A percentile compares a stretch with the other conserved stretches of the same genome.
Conservation (phyloP, 1,140 invertebrate genomes). For the Adelges cooleyi region DNA sequence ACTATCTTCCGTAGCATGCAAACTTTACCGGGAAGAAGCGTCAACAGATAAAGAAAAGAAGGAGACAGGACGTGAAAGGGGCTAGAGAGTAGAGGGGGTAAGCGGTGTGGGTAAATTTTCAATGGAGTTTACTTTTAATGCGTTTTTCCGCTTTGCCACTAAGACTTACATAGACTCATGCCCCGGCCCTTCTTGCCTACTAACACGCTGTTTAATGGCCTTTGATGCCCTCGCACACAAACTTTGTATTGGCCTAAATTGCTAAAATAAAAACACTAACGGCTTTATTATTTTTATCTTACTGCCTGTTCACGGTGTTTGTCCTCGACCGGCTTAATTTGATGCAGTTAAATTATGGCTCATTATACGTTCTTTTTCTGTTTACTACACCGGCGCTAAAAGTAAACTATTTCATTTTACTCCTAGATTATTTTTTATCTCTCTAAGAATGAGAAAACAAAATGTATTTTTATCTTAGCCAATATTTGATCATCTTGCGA, state of each 20-base stretch:
- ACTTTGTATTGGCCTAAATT: constrained; percentile 5
- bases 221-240: constrained; percentile 8
- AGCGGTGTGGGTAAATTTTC: constrained; percentile 13
- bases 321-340: constrained; percentile 12
- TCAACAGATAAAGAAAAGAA: not conserved
- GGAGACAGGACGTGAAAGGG: not conserved
- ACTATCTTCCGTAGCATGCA: not conserved
- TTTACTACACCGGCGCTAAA: not conserved
- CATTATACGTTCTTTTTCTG: constrained; percentile 5
- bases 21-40: not conserved
- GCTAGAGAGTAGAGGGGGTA: no score
- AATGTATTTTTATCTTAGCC: not conserved
- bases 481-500: no score
- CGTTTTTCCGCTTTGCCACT: not conserved
- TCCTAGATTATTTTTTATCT: not conserved
- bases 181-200: not conserved
- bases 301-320: constrained; percentile 1
- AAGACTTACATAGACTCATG: no score
- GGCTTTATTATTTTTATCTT: constrained; percentile 23
- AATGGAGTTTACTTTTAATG: not conserved
- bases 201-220: not conserved
- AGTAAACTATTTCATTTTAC: not conserved
- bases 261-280: constrained; percentile 11
- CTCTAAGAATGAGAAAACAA: not conserved
- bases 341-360: constrained; percentile 6